phyloP scores from a whole-genome alignment of 2,113 vertebrate species.

The Bettongia penicillata region DNA sequence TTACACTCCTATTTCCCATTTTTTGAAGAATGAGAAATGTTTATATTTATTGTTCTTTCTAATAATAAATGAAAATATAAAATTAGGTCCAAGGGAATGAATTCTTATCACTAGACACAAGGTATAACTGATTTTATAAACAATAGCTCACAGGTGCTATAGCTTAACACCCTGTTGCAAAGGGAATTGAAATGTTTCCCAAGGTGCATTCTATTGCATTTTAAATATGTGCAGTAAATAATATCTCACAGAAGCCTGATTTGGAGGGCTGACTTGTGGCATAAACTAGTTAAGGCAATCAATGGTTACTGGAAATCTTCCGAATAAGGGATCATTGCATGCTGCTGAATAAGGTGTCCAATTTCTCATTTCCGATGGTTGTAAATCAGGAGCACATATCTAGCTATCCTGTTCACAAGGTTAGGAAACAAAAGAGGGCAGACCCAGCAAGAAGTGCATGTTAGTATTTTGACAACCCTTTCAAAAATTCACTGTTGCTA shows the following conservation, averaged over 20 bases:
- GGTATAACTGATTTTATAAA: conserved; percentile 76
- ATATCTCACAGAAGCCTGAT: conserved; percentile 1
- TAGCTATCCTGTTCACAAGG: conserved; percentile 8
- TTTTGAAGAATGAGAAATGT: neutral
- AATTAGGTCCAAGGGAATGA: conserved; percentile 25
- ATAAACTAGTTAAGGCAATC: neutral
- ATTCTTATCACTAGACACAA: conserved; percentile 74
- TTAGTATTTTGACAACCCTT: conserved; percentile 77
- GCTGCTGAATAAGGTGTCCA: neutral
- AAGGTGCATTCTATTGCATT: conserved; percentile 57
- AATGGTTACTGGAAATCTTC: neutral
- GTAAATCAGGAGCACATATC: conserved; percentile 62
- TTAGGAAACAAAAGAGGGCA: conserved; percentile 30
- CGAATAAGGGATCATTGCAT: neutral
- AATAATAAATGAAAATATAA: neutral
- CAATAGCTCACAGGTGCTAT: conserved; percentile 73
- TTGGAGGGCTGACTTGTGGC: neutral
- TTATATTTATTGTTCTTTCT: neutral
- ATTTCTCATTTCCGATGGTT: conserved; percentile 37
- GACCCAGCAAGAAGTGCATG: conserved; percentile 52
- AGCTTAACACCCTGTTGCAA: conserved; percentile 55
- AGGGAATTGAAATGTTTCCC: conserved; percentile 48
- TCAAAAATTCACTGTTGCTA: conserved; percentile 70
- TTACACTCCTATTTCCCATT: neutral
- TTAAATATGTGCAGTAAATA: conserved; percentile 58